These are phyloP conservation scores for Camponotus fellah DNA, from an alignment of 2,888 invertebrate genomes.

Conservation along the genomic window DNA sequence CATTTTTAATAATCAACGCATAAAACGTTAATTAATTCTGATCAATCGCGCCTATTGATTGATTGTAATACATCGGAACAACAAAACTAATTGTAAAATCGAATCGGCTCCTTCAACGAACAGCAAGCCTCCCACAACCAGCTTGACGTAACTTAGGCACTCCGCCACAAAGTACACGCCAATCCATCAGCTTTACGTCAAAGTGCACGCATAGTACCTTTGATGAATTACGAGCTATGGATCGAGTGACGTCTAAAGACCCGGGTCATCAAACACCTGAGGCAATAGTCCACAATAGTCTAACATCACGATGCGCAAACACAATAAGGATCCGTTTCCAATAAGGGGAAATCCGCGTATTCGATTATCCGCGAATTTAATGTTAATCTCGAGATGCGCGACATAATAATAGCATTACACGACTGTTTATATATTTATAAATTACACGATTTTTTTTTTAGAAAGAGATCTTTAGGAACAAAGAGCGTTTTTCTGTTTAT, in stretches of 20 bases:
- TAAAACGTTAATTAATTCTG: not conserved
- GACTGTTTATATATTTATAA: not conserved
- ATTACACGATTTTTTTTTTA: not conserved
- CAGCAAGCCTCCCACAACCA: no score
- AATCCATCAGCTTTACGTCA: constrained; percentile 55
- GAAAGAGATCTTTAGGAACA: not conserved
- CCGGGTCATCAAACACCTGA: constrained; percentile 52
- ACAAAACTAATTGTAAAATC: constrained; percentile 25
- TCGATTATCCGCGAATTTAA: constrained; percentile 41
- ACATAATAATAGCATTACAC: not conserved
- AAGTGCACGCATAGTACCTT: constrained; percentile 44
- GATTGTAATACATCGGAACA: constrained; percentile 6
- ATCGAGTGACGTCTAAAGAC: constrained; percentile 57
- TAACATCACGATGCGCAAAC: constrained; percentile 55
- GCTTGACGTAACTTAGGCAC: constrained; percentile 14
- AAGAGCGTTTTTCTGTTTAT: not conserved
- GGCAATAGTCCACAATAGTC: constrained; percentile 55
- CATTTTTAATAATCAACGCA: not conserved
- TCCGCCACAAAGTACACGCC: constrained; percentile 44
- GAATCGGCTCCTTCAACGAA: not conserved
- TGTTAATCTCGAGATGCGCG: constrained; percentile 12
- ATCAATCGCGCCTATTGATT: constrained; percentile 4
- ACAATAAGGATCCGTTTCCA: constrained; percentile 48
- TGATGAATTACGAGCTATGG: constrained; percentile 56
- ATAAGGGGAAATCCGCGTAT: constrained; percentile 15